These are phyloP conservation scores for Dasysyrphus tricinctus DNA, from an alignment of 2,888 invertebrate species.

Conservation along the genomic window DNA sequence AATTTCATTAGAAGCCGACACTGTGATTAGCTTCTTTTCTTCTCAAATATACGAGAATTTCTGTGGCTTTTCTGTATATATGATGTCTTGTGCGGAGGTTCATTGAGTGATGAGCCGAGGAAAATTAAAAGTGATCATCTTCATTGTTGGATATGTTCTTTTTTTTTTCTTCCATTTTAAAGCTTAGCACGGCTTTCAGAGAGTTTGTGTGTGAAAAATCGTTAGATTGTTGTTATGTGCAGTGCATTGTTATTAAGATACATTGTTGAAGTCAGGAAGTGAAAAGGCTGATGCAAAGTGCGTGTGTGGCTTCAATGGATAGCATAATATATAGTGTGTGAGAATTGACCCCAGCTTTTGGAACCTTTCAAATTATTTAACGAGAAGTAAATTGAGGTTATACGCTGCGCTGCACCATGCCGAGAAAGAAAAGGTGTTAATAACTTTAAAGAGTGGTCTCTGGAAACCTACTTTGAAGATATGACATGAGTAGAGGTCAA, in stretches of 20 bases:
- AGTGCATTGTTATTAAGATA: slow-evolving; percentile 20
- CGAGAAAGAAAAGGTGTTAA: slow-evolving; percentile 50
- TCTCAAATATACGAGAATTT: slow-evolving; percentile 33
- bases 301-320: slow-evolving; percentile 35
- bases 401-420: not conserved
- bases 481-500: not conserved
- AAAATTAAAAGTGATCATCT: slow-evolving; percentile 66
- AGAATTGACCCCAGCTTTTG: slow-evolving; percentile 55
- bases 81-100: slow-evolving; percentile 4
- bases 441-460: slow-evolving; percentile 36
- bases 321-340: slow-evolving; percentile 32
- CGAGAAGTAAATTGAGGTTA: slow-evolving; percentile 32
- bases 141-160: slow-evolving; percentile 48
- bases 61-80: slow-evolving; percentile 5
- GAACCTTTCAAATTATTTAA: slow-evolving; percentile 52
- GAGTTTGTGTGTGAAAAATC: slow-evolving; percentile 29
- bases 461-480: slow-evolving; percentile 1
- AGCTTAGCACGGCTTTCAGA: slow-evolving; percentile 1
- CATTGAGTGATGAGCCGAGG: slow-evolving; percentile 66
- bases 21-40: slow-evolving; percentile 66
- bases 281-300: slow-evolving; percentile 55
- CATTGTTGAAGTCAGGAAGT: slow-evolving; percentile 65
- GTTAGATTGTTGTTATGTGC: slow-evolving; percentile 22
- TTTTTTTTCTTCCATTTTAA: not conserved
- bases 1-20: slow-evolving; percentile 52